Percentiles rank a stretch among this genome's conserved stretches.
phyloP scores from a whole-genome alignment of 2,113 vertebrate species.

The Tyrannus savana region DNA sequence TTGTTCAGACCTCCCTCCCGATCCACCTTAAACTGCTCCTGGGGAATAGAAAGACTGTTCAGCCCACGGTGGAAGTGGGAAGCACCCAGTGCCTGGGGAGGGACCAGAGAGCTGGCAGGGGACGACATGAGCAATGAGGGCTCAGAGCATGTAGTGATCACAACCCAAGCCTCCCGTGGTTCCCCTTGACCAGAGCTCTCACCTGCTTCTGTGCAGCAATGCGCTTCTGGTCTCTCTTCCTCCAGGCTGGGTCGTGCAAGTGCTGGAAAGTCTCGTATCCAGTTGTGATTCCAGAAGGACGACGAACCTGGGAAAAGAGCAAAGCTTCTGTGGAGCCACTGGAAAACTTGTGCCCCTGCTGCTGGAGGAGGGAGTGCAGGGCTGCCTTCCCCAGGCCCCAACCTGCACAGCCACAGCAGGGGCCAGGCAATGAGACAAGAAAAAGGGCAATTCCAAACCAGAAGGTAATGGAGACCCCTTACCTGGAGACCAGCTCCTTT shows the following conservation, averaged over 20 bases:
- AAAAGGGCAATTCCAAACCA: neutral
- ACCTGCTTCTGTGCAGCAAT: conserved; percentile 95
- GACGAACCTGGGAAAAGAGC: conserved; percentile 81
- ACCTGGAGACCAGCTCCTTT: conserved; percentile 92
- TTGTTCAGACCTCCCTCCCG: conserved; percentile 89
- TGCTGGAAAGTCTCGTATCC: conserved; percentile 94
- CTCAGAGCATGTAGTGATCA: neutral
- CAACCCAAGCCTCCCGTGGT: rapidly evolving
- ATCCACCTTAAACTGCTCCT: conserved; percentile 98
- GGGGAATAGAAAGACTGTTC: neutral
- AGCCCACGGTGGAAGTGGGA: neutral
- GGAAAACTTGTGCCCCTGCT: neutral
- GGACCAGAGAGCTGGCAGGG: neutral
- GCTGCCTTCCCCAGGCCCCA: neutral
- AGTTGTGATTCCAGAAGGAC: conserved; percentile 90
- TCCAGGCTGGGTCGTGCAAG: conserved; percentile 94
- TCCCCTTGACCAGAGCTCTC: neutral
- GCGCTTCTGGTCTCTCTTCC: conserved; percentile 95
- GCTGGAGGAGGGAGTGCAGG: rapidly evolving
- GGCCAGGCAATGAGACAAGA: neutral
- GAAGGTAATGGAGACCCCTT: neutral
- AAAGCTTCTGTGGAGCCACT: neutral
- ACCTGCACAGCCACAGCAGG: neutral
- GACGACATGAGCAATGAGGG: neutral
- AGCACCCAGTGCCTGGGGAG: neutral